These are phyloP conservation scores for Galeruca laticollis DNA, from an alignment of 2,888 invertebrate genomes.

Conservation along the genomic window DNA sequence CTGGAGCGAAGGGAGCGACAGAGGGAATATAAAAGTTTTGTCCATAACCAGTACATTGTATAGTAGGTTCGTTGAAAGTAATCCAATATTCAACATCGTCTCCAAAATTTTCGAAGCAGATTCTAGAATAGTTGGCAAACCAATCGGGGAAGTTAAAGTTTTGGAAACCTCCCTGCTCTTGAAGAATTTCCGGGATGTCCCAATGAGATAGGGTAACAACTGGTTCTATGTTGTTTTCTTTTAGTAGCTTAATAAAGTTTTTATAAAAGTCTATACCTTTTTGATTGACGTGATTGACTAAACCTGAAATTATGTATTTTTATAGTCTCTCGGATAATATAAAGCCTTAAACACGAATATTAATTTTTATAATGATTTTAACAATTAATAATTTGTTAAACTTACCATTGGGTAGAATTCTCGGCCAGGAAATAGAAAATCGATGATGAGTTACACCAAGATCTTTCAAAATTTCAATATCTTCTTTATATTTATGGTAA, in stretches of 20 bases:
- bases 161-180: constrained; percentile 65
- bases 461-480: constrained; percentile 70
- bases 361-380: background rate
- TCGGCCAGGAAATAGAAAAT: constrained; percentile 51
- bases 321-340: background rate
- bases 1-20: constrained; percentile 20
- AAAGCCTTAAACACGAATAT: background rate
- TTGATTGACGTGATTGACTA: constrained; percentile 74
- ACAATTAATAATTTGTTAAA: background rate
- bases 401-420: constrained; percentile 15
- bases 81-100: constrained; percentile 53
- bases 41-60: constrained; percentile 46
- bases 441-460: constrained; percentile 72
- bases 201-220: constrained; percentile 70
- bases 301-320: constrained; percentile 67
- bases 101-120: constrained; percentile 51
- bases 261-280: constrained; percentile 71
- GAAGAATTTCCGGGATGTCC: constrained; percentile 70
- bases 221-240: constrained; percentile 70
- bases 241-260: constrained; percentile 60
- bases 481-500: constrained; percentile 74
- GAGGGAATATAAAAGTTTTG: background rate
- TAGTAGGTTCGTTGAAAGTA: constrained; percentile 52
- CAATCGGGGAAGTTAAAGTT: constrained; percentile 46
- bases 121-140: constrained; percentile 51